Percentiles rank a stretch among this genome's conserved stretches.
These are phyloP conservation scores for Drosophila seguyi DNA, from an alignment of 1,140 invertebrate genomes.

Conservation along the genomic window DNA sequence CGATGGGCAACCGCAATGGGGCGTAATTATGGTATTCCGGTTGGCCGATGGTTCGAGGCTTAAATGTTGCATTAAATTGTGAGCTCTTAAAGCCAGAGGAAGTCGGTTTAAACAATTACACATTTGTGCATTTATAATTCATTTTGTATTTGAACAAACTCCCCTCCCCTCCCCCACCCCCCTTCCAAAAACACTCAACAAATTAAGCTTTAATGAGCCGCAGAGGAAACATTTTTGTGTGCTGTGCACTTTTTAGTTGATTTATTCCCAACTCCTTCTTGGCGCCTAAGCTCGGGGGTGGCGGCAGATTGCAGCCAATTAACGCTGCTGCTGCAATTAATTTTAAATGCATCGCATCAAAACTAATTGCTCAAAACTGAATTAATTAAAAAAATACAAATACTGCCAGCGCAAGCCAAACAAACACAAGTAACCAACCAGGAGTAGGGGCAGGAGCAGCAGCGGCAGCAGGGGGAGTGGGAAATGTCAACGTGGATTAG, in stretches of 20 bases:
- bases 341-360: slow-evolving; percentile 64
- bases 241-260: slow-evolving; percentile 46
- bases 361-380: slow-evolving; percentile 64
- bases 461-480: too few relatives aligned
- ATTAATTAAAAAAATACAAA: slow-evolving; percentile 57
- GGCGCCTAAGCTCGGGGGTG: not conserved
- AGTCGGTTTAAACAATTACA: slow-evolving; percentile 11
- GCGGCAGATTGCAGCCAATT: slow-evolving; percentile 54
- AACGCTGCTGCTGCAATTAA: slow-evolving; percentile 57
- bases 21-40: slow-evolving; percentile 12
- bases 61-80: slow-evolving; percentile 24
- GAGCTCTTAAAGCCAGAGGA: slow-evolving; percentile 5
- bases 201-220: slow-evolving; percentile 50
- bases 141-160: slow-evolving; percentile 19
- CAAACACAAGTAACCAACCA: slow-evolving; percentile 24
- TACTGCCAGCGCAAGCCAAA: slow-evolving; percentile 23
- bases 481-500: not conserved
- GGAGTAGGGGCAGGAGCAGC: not conserved
- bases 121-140: slow-evolving; percentile 25
- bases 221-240: slow-evolving; percentile 46
- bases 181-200: slow-evolving; percentile 6
- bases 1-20: slow-evolving; percentile 9
- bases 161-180: not conserved
- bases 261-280: slow-evolving; percentile 34
- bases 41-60: not conserved